phyloP scores from a whole-genome alignment of 1,140 invertebrate species.

The Gerris buenoi region DNA sequence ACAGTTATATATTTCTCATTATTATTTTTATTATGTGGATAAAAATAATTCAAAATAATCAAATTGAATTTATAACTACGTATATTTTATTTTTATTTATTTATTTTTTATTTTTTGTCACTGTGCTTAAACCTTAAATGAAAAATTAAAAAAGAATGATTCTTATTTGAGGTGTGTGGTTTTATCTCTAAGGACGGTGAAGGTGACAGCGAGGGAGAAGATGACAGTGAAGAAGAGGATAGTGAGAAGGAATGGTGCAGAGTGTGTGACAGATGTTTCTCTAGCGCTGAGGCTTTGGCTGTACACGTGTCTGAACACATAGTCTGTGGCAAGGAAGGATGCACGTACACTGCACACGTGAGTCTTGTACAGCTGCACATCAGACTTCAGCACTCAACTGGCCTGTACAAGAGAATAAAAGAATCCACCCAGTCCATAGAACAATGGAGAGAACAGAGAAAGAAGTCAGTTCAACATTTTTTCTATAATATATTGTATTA shows the following conservation, averaged over 20 bases:
- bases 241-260: constrained; percentile 39
- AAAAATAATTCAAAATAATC: too few species aligned
- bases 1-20: too few species aligned
- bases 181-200: too few species aligned
- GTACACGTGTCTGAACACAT: constrained; percentile 52
- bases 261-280: constrained; percentile 56
- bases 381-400: constrained; percentile 59
- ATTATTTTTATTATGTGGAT: too few species aligned
- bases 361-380: constrained; percentile 64
- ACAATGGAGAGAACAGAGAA: constrained; percentile 66
- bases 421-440: constrained; percentile 44
- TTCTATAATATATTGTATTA: too few species aligned
- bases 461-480: too few species aligned
- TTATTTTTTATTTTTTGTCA: too few species aligned
- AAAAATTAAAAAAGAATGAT: too few species aligned
- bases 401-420: constrained; percentile 57
- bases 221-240: background rate
- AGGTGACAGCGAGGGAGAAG: background rate
- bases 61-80: too few species aligned
- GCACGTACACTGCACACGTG: constrained; percentile 61
- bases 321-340: constrained; percentile 62
- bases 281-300: constrained; percentile 36
- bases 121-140: too few species aligned
- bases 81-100: too few species aligned
- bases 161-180: too few species aligned